These are phyloP conservation scores for Corythucha ciliata DNA, from an alignment of 2,888 invertebrate species.

Conservation along the genomic window DNA sequence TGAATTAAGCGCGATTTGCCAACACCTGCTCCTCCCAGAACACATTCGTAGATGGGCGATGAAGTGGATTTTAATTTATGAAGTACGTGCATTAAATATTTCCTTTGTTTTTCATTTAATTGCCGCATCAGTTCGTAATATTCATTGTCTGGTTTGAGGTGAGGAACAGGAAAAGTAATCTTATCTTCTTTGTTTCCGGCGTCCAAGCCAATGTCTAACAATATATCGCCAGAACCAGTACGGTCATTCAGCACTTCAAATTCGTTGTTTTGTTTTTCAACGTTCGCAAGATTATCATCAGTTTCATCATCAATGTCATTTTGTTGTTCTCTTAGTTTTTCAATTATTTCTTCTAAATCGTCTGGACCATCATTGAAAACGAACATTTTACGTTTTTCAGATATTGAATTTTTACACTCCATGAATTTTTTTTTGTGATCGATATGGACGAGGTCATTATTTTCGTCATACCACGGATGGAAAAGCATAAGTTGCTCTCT, in stretches of 20 bases:
- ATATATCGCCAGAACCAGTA: slow-evolving; percentile 13
- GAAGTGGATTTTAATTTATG: neutral
- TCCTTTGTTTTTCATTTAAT: slow-evolving; percentile 15
- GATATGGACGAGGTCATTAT: slow-evolving; percentile 26
- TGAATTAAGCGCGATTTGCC: slow-evolving; percentile 31
- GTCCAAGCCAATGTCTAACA: neutral
- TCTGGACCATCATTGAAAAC: slow-evolving; percentile 8
- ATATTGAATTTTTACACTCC: neutral
- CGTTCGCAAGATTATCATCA: neutral
- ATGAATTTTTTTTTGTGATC: slow-evolving; percentile 2
- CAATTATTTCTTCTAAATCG: no score
- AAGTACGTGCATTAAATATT: neutral
- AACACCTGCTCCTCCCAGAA: slow-evolving; percentile 15
- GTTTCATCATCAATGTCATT: slow-evolving; percentile 1
- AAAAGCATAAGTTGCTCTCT: slow-evolving; percentile 34
- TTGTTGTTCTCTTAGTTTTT: no score
- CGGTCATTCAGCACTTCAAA: slow-evolving; percentile 15
- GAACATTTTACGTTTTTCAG: neutral
- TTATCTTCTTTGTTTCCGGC: neutral
- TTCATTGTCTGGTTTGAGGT: slow-evolving; percentile 4
- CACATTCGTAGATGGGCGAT: slow-evolving; percentile 5
- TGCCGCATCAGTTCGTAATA: neutral
- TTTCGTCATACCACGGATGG: slow-evolving; percentile 34
- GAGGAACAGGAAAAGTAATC: neutral
- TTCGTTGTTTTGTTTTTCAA: neutral